phyloP scores from a whole-genome alignment of 2,113 vertebrate species.

The Cettia cetti region DNA sequence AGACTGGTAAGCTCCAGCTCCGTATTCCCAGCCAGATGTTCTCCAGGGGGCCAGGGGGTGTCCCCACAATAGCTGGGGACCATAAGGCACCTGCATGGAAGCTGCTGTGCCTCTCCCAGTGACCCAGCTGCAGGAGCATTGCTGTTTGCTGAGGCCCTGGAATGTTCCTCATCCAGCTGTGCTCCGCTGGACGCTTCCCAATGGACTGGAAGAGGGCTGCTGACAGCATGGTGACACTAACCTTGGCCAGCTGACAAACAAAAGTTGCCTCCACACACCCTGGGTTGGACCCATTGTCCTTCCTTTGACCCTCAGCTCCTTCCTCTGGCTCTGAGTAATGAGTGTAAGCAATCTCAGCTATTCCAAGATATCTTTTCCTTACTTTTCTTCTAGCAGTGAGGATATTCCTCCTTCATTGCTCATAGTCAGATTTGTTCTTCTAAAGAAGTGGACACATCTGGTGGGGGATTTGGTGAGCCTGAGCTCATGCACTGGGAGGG shows the following conservation, averaged over 20 bases:
- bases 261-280: background rate
- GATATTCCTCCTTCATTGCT: background rate
- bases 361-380: background rate
- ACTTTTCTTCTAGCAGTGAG: background rate
- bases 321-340: background rate
- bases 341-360: background rate
- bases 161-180: background rate
- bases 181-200: background rate
- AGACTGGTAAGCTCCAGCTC: background rate
- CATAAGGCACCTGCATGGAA: fast-evolving
- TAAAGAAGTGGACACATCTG: background rate
- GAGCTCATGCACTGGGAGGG: background rate
- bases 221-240: background rate
- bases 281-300: background rate
- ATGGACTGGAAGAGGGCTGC: background rate
- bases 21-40: background rate
- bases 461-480: background rate
- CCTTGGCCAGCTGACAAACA: background rate
- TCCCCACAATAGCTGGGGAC: background rate
- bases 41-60: fast-evolving
- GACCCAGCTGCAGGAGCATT: background rate
- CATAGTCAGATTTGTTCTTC: background rate
- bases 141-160: background rate
- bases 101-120: background rate
- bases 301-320: slow-evolving; percentile 28